Evolutionary conservation across 2,888 invertebrate species (phyloP).

Genomic region (Stenchaetothrips biformis): DNA sequence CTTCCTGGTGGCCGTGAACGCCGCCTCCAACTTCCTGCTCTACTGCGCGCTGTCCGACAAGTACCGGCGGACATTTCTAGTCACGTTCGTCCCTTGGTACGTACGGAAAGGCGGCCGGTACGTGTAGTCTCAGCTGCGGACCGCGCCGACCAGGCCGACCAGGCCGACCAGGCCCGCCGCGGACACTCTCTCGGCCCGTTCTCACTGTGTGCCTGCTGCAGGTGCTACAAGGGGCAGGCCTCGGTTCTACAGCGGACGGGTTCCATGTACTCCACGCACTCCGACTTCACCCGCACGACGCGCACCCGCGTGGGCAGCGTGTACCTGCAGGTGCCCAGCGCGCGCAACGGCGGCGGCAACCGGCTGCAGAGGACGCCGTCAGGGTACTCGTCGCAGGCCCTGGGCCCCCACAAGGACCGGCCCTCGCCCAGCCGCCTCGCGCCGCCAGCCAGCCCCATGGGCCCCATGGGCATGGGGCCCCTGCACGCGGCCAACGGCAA

Average conservation of each 20-base stretch:
- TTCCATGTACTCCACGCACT: conserved; percentile 20
- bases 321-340: background rate
- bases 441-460: background rate
- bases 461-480: background rate
- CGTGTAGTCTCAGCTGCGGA: too few relatives aligned
- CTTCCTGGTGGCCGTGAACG: conserved; percentile 63
- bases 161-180: background rate
- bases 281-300: conserved; percentile 7
- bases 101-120: background rate
- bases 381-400: background rate
- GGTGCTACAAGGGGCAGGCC: conserved; percentile 14
- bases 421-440: background rate
- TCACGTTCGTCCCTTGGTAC: conserved; percentile 39
- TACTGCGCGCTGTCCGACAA: conserved; percentile 72
- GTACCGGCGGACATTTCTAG: conserved; percentile 56
- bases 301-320: conserved; percentile 15
- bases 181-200: background rate
- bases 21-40: conserved; percentile 70
- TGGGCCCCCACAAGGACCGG: background rate
- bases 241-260: background rate
- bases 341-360: conserved; percentile 2
- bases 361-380: background rate
- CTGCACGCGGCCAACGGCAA: background rate
- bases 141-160: too few relatives aligned
- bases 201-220: background rate